Evolutionary conservation across 1,140 invertebrate species (phyloP).

Genomic region (Drosophila busckii): DNA sequence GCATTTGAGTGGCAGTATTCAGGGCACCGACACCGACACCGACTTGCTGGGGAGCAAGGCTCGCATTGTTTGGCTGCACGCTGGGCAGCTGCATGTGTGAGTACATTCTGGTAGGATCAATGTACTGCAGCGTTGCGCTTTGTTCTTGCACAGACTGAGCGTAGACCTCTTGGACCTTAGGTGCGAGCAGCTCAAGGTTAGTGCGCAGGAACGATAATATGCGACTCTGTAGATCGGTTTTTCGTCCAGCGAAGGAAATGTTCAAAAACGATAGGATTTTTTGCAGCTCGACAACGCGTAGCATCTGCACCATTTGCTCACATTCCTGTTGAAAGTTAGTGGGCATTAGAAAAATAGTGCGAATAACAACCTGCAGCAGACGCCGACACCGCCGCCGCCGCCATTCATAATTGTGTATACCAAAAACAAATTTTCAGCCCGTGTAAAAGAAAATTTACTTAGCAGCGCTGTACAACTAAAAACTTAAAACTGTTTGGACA

Average conservation of each 20-base stretch:
- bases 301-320: constrained; percentile 90
- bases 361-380: constrained; percentile 25
- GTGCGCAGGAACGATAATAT: constrained; percentile 88
- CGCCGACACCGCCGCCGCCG: constrained; percentile 28
- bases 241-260: constrained; percentile 91
- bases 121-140: constrained; percentile 69
- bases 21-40: constrained; percentile 37
- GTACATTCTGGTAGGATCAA: constrained; percentile 69
- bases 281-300: constrained; percentile 91
- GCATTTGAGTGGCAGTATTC: constrained; percentile 50
- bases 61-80: constrained; percentile 63
- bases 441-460: neutral
- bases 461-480: too few relatives aligned
- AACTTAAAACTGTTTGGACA: too few relatives aligned
- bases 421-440: neutral
- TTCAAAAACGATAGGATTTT: constrained; percentile 89
- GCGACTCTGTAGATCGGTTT: constrained; percentile 90
- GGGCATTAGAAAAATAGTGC: neutral
- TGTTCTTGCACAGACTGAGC: constrained; percentile 79
- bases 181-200: constrained; percentile 85
- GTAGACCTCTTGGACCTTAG: constrained; percentile 92
- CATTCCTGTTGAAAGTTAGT: constrained; percentile 73
- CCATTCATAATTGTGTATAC: constrained; percentile 33
- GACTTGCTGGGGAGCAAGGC: constrained; percentile 48
- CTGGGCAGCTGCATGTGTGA: constrained; percentile 74